A percentile compares a stretch with the other conserved stretches of the same genome.
Evolutionary conservation across 2,888 invertebrate genomes (phyloP).

Genomic region (Orthosia incerta): DNA sequence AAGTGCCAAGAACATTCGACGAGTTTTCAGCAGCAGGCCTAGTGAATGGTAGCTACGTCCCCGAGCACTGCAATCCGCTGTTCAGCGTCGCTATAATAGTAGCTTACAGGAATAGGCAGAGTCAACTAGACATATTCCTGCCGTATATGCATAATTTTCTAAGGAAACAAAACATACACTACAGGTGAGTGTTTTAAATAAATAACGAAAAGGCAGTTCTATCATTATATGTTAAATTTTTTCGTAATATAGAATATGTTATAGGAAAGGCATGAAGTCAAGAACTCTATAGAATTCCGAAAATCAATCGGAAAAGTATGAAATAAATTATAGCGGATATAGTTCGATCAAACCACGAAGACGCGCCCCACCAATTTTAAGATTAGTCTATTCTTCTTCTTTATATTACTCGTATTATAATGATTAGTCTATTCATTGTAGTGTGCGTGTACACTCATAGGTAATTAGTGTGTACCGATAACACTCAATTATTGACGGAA

Average conservation of each 20-base stretch:
- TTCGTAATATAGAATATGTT: not conserved
- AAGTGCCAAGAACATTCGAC: constrained; percentile 71
- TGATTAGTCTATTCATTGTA: no score
- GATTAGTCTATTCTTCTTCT: no score
- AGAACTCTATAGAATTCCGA: no score
- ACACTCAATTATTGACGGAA: no score
- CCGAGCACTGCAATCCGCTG: constrained; percentile 80
- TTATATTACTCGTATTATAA: no score
- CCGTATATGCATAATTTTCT: constrained; percentile 97
- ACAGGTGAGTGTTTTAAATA: constrained; percentile 85
- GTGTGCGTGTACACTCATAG: no score
- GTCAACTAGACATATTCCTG: constrained; percentile 94
- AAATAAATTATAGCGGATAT: no score
- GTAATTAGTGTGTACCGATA: no score
- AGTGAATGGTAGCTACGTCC: constrained; percentile 80
- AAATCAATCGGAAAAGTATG: no score
- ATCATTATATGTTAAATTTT: not conserved
- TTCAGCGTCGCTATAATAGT: constrained; percentile 95
- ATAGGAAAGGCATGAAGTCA: no score
- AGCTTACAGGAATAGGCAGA: constrained; percentile 94
- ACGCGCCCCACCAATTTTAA: no score
- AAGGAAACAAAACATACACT: constrained; percentile 95
- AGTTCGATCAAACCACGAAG: no score
- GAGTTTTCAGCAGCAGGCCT: constrained; percentile 75
- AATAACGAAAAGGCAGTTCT: not conserved